Evolutionary conservation across 37 sponge, comb jelly and placozoan species (phyloP), one percentile per base, ranked within the genome.

Genomic region (Ianthella basta): DNA sequence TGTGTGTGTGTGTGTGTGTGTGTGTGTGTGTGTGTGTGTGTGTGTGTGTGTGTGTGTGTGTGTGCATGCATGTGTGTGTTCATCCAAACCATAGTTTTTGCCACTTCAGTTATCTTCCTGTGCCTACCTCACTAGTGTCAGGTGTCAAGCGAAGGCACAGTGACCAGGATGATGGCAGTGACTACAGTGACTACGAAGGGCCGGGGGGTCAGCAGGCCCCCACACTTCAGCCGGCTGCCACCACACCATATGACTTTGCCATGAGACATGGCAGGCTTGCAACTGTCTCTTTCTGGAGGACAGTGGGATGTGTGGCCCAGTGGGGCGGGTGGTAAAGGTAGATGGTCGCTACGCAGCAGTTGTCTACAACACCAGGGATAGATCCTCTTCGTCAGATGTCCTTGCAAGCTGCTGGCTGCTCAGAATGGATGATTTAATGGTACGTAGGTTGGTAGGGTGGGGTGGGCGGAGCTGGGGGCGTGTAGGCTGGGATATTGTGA

Each of bases 281-380:
- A 41, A 93, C 38, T 87, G 86, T 54, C 36, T 93, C 27, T 90
- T 93, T 79, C 54, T 87, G 0, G 88, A 89, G 81, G 80, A 81
- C 37, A 39, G 78, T 37, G 83, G 87, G 54, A 73, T 72, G 34
- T 90, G 72, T 56, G 70, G 81, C 12, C 73, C 80, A 13, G 53
- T 88, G 29, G 94, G 90, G 13, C 19, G 53, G 35, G 91, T 90
- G 27, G 82, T 90, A 59, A 93, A 93, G 85, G 59, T 44, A 53
- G 91, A 93, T 85, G 91, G 94, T 19, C 56, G 64, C 33, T 90
- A 87, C 35, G 91, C 85, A 53, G 94, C 91, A n/a, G 94, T 93
- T 0, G 84, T 89, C 54, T 92, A 86, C 82, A 75, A 75, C 78
- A n/a, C n/a, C n/a, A 53, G 78, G 21, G 78, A 75, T 41, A 44